Conservation (phyloP, 2,797 vertebrate species). For the Pangasius macronema region DNA sequence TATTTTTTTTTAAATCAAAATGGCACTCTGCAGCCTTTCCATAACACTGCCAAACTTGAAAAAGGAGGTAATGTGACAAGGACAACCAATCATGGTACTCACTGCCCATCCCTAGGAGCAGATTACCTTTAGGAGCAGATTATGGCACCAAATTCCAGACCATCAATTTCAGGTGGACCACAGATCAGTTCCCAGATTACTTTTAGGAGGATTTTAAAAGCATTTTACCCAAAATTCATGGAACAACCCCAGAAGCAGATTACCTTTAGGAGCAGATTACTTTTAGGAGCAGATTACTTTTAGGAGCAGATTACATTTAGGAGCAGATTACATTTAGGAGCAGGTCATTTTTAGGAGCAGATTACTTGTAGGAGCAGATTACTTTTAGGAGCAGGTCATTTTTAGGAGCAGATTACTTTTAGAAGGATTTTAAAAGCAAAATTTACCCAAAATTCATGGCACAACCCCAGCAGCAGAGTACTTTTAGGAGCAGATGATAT, state of each 20-base stretch:
- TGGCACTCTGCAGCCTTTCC: not conserved
- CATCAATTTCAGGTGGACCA: not conserved
- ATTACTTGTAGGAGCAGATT: not conserved
- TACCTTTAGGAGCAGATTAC: too few relatives aligned
- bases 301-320: not conserved
- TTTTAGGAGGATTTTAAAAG: not conserved
- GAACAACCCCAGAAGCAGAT: too few relatives aligned
- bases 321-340: not conserved
- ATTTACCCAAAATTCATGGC: too few relatives aligned
- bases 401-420: not conserved
- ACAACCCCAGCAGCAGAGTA: too few relatives aligned
- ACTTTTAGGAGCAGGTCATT: not conserved
- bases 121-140: not conserved
- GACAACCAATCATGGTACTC: not conserved
- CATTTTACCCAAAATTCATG: not conserved
- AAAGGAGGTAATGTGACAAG: not conserved
- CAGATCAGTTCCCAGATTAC: not conserved
- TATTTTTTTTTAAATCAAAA: not conserved
- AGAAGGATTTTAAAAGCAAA: too few relatives aligned
- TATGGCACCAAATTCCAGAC: not conserved
- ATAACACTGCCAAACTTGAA: not conserved
- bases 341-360: not conserved
- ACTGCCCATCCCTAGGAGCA: not conserved
- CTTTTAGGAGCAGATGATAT: too few relatives aligned
- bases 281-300: not conserved